A percentile compares a stretch with the other conserved stretches of the same genome.
Conservation (phyloP, 2,888 invertebrate genomes). For the Meteorus colon region DNA sequence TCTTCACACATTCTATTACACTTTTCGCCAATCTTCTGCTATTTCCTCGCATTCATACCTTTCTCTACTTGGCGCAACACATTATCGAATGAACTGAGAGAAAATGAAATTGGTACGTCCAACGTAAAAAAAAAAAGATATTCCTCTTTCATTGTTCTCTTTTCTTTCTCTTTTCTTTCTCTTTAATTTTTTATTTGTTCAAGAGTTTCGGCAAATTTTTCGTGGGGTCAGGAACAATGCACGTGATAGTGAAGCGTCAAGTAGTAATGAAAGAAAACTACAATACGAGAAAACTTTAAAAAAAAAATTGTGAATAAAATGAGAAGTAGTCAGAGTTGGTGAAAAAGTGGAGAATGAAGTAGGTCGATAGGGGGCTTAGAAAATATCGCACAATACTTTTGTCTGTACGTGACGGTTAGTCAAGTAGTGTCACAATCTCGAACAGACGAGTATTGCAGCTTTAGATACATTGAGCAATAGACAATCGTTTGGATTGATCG, state of each 20-base stretch:
- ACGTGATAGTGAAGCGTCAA: background rate
- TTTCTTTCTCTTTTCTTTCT: background rate
- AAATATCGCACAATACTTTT: too few relatives aligned
- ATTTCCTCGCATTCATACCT: background rate
- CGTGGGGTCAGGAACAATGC: background rate
- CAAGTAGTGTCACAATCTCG: too few relatives aligned
- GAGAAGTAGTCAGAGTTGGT: background rate
- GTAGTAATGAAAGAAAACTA: background rate
- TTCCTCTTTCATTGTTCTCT: background rate
- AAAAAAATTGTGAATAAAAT: background rate
- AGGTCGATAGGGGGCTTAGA: too few relatives aligned
- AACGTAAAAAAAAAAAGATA: background rate
- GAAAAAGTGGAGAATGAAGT: too few relatives aligned
- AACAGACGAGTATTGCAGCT: too few relatives aligned
- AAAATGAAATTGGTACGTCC: background rate
- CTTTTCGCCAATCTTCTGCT: background rate
- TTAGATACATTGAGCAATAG: too few relatives aligned
- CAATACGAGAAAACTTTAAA: background rate
- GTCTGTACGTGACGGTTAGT: too few relatives aligned
- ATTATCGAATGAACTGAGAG: background rate
- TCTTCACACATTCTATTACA: background rate
- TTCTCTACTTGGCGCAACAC: background rate
- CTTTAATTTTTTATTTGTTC: background rate
- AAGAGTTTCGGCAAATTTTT: background rate
- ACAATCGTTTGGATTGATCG: too few relatives aligned